Base-by-base conservation (phyloP, 2,797 vertebrate genomes). In the Thalassophryne amazonica region DNA sequence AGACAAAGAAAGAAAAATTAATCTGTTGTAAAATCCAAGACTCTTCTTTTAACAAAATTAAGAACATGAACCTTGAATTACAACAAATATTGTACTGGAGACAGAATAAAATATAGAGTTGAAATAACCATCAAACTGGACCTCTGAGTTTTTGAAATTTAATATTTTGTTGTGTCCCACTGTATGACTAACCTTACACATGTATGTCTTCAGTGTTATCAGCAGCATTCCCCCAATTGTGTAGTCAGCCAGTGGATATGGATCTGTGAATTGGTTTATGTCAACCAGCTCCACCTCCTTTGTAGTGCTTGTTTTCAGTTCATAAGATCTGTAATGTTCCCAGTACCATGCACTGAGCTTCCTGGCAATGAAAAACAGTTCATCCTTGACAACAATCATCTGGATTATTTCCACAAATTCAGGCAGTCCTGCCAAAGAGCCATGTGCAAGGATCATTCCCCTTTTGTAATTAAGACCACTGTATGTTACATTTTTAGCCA, bases 391-490 rank as follows among this genome's bases (percentile, higher is more conserved):
- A 19, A 67, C 51, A 29, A 57, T 9, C 52, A 60, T 52, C 17
- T 72, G 47, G 14, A 37, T 45, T 89, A 88, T 74, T 89, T 93
- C 55, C 86, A 80, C n/a, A 80, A 84, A 36, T 72, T 92, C 13
- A 84, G 90, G 91, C 5, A 45, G 14, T 14, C 52, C 32, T 30
- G 40, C 19, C 20, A 31, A 38, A 31, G 52, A 55, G 18, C 32
- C 33, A 37, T 46, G 33, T n/a, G 40, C 14, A 9, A 31, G 33
- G 20, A 55, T 38, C 52, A 31, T 46, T 31, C 33, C 41, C 38
- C 19, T 46, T 20, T 27, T 24, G 19, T 46, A 56, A 16, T 32
- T 21, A 3, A 47, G 25, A 15, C 15, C 47, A 39, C 11, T 38
- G 19, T 17, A 31, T 0, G n/a, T 40, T 4, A 10, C 21, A 58